phyloP scores from a whole-genome alignment of 2,113 vertebrate genomes.

The Vireo altiloquus region DNA sequence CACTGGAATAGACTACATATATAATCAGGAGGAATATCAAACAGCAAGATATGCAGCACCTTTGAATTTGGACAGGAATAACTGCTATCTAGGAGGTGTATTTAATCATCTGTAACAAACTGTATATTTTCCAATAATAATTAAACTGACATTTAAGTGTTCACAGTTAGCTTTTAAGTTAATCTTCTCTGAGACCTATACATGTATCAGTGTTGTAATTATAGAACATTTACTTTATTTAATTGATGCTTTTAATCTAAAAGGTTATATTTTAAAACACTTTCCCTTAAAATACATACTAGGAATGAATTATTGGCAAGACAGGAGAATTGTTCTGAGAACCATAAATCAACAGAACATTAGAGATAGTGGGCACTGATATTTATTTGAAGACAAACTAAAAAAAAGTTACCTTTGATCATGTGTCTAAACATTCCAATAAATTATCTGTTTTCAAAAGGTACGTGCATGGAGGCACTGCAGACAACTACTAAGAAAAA shows the following conservation, averaged over 20 bases:
- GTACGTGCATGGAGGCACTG: not conserved
- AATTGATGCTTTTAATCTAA: conserved; percentile 45
- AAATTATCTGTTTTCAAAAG: not conserved
- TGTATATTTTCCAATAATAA: conserved; percentile 35
- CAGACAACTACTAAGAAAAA: not conserved
- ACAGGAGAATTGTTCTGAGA: not conserved
- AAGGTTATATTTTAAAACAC: conserved; percentile 50
- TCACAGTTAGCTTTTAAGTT: conserved; percentile 27
- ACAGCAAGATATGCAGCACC: not conserved
- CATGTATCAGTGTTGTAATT: conserved; percentile 22
- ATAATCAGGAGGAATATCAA: not conserved
- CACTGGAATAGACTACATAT: not conserved
- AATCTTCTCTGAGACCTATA: conserved; percentile 1
- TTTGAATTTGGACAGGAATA: not conserved
- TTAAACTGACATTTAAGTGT: conserved; percentile 34
- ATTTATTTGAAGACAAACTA: conserved; percentile 14
- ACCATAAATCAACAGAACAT: not conserved
- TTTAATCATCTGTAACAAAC: conserved; percentile 20
- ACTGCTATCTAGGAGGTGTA: not conserved
- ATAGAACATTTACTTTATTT: conserved; percentile 25
- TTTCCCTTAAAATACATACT: not conserved
- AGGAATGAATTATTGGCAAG: conserved; percentile 3
- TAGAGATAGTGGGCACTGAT: not conserved
- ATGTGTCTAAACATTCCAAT: not conserved
- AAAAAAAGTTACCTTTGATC: not conserved